Conservation (phyloP, 2,888 invertebrate genomes). For the Metellina segmentata region DNA sequence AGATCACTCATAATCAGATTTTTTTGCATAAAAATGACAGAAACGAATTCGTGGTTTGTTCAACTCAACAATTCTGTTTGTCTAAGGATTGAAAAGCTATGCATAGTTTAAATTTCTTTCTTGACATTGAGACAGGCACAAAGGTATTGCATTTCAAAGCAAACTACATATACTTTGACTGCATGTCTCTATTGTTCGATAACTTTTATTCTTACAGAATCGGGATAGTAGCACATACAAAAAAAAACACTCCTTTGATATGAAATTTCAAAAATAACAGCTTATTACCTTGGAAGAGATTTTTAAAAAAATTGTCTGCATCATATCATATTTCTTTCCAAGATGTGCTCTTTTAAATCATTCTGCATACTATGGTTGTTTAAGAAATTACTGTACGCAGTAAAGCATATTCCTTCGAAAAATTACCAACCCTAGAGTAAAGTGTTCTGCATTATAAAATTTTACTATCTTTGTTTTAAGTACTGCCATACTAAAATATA, state of each 20-base stretch:
- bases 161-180: not conserved
- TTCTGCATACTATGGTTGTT: not conserved
- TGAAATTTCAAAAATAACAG: too few relatives aligned
- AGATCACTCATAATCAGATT: too few relatives aligned
- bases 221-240: not conserved
- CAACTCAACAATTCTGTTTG: not conserved
- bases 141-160: not conserved
- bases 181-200: not conserved
- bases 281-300: not conserved
- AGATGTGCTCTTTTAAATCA: not conserved
- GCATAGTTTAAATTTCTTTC: not conserved
- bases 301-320: not conserved
- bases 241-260: too few relatives aligned
- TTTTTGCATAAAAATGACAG: not conserved
- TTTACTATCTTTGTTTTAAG: too few relatives aligned
- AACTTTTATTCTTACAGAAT: not conserved
- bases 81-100: not conserved
- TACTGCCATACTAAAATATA: too few relatives aligned
- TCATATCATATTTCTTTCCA: not conserved
- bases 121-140: not conserved
- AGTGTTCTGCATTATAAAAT: too few relatives aligned
- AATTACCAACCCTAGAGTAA: too few relatives aligned
- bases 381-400: not conserved
- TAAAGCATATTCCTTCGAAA: too few relatives aligned
- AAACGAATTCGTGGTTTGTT: not conserved